Base-by-base conservation (phyloP, 2,113 vertebrate species). In the Symphodus melops region DNA sequence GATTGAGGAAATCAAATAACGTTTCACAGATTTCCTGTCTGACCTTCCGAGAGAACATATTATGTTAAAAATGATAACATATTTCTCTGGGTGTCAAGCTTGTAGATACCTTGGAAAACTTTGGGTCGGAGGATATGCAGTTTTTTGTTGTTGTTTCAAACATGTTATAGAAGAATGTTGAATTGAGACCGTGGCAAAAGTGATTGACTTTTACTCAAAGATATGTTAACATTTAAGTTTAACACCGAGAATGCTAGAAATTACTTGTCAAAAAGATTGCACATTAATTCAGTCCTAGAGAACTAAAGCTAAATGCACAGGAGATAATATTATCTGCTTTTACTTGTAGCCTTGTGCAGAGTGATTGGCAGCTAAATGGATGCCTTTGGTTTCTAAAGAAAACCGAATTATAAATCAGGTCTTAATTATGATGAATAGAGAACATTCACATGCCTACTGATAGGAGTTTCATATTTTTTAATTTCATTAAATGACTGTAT, bases 361-460 rank as follows among this genome's bases (percentile, higher is more conserved):
- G 61, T 70, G 75, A 84, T 55, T 73, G 68, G 59, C 75, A 84
- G 59, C 75, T 68, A 23, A 83, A 73, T 68, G 20, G 53, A 13
- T 33, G 59, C 71, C 55, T 77, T 66, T 36, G n/a, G n/a, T 81
- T 80, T 72, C 39, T 9, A 51, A 63, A 23, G 28, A 67, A 58
- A 74, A 70, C 54, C 72, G 42, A 65, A 73, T 59, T 25, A 78
- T 56, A 63, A 72, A 62, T 70, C 60, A 60, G 51, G 51, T 54
- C 53, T 82, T 82, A 73, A 88, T 82, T 82, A 75, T 36, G 5
- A 44, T 16, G 53, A 89, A 75, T 21, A 54, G 10, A 86, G 64
- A 58, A 72, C 4, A 55, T 56, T 72, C 79, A 72, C 59, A 48
- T 48, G 28, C 49, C 59, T 71, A n/a, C 39, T 76, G 52, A 53